phyloP scores from a whole-genome alignment of 2,888 invertebrate species.

The Myopa testacea region DNA sequence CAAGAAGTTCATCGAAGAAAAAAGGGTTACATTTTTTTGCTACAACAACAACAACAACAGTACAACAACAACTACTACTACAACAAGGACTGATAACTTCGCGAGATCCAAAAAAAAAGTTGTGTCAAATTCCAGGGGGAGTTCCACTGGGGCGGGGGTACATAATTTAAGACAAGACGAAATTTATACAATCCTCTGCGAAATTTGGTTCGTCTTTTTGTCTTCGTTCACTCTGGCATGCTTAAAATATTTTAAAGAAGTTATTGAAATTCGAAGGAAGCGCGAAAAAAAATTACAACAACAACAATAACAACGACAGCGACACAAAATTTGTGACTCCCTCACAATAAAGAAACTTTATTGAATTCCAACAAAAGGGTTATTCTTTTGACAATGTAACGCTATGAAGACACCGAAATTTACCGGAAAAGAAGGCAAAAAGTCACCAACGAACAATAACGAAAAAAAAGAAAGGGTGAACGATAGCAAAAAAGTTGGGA shows the following conservation, averaged over 20 bases:
- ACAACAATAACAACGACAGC: constrained; percentile 6
- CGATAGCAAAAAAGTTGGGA: neutral
- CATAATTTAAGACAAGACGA: constrained; percentile 43
- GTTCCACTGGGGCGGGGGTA: constrained; percentile 27
- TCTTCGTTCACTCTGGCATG: constrained; percentile 32
- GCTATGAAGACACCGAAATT: neutral
- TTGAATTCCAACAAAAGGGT: constrained; percentile 37
- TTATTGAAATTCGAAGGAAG: constrained; percentile 44
- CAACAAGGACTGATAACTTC: constrained; percentile 22
- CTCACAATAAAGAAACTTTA: constrained; percentile 19
- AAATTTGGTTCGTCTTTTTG: constrained; percentile 19
- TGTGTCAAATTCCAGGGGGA: constrained; percentile 43
- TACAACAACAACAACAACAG: constrained; percentile 27
- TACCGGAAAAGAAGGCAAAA: neutral
- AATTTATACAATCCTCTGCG: constrained; percentile 37
- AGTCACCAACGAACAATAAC: neutral
- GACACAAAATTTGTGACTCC: constrained; percentile 10
- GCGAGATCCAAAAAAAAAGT: constrained; percentile 24
- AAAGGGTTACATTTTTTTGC: constrained; percentile 24
- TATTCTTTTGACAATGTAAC: neutral
- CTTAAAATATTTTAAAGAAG: constrained; percentile 29
- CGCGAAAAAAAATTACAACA: constrained; percentile 24
- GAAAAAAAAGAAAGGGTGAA: neutral
- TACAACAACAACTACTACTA: constrained; percentile 39
- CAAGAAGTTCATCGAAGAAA: neutral